Conservation (phyloP, 2,888 invertebrate species). For the Oxycera nigricornis region DNA sequence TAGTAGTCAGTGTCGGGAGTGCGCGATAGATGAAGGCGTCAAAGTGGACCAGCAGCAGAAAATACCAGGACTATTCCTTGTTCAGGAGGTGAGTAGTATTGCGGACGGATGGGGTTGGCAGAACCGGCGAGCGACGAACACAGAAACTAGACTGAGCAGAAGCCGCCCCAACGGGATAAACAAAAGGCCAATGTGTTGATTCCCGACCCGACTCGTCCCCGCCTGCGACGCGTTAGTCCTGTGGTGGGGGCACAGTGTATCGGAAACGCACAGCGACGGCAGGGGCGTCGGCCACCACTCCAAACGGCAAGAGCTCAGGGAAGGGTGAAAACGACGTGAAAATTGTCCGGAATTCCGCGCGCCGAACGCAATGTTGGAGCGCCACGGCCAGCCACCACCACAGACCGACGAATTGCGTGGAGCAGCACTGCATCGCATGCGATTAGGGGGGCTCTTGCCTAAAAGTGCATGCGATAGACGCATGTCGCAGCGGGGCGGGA, state of each 20-base stretch:
- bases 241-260: constrained; percentile 33
- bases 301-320: background rate
- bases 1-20: no score
- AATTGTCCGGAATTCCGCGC: background rate
- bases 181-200: constrained; percentile 45
- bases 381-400: background rate
- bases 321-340: constrained; percentile 24
- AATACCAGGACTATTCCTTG: background rate
- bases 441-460: background rate
- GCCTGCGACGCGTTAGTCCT: constrained; percentile 12
- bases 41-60: background rate
- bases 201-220: constrained; percentile 43
- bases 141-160: constrained; percentile 24
- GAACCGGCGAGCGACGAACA: background rate
- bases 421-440: background rate
- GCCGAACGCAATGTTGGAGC: background rate
- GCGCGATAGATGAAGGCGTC: constrained; percentile 22
- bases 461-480: background rate
- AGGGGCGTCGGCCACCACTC: constrained; percentile 31
- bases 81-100: constrained; percentile 14
- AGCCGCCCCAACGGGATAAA: constrained; percentile 39
- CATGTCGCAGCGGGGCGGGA: no score
- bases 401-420: background rate
- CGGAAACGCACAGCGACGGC: constrained; percentile 16
- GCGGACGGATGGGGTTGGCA: background rate